phyloP scores from a whole-genome alignment of 2,888 invertebrate species.

The Tetramorium bicarinatum region DNA sequence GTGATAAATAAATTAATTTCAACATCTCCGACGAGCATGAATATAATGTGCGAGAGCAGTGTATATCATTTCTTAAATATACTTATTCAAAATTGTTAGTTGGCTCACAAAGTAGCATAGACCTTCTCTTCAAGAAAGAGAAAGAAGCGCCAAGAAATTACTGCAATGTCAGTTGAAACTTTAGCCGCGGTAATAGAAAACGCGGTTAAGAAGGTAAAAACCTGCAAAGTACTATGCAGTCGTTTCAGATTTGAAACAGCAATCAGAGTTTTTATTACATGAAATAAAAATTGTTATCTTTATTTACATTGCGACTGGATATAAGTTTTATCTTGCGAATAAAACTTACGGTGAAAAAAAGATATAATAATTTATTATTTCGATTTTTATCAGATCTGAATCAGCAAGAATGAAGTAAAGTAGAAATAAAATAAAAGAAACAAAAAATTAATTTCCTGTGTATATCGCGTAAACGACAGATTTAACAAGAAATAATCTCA shows the following conservation, averaged over 20 bases:
- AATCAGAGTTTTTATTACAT: neutral
- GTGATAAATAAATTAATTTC: too few species aligned
- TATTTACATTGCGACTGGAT: neutral
- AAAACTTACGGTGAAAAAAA: neutral
- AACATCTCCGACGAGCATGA: neutral
- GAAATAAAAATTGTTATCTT: neutral
- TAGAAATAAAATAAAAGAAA: neutral
- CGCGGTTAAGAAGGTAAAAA: neutral
- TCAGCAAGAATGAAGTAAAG: neutral
- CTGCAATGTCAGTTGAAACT: conserved; percentile 12
- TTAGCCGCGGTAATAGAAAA: neutral
- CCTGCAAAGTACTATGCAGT: neutral
- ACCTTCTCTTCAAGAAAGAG: conserved; percentile 17
- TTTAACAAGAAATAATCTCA: neutral
- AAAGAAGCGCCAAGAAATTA: conserved; percentile 8
- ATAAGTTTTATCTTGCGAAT: neutral
- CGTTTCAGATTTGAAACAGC: neutral
- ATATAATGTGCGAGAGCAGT: neutral
- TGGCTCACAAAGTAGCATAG: neutral
- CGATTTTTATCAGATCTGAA: neutral
- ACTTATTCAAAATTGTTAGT: neutral
- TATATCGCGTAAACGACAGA: neutral
- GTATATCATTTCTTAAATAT: neutral
- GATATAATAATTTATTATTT: neutral
- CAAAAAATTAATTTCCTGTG: neutral